These are phyloP conservation scores for roundworm (Caenorhabditis elegans) DNA, from an alignment of 1,140 invertebrate species.

Conservation along the genomic window WBcel235 BX284604.4:16860501-16861000, in stretches of 20 bases:
- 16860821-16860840: conserved; percentile 69
- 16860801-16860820: conserved; percentile 47
- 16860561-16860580: no score
- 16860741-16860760: not conserved
- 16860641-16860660: not conserved
- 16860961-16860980: conserved; percentile 77
- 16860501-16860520: no score
- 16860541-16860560: no score
- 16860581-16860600: no score
- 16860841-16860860: conserved; percentile 88
- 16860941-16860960: conserved; percentile 86
- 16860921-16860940: conserved; percentile 80
- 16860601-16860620: no score
- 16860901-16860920: conserved; percentile 87
- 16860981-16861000: conserved; percentile 76
- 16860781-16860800: conserved; percentile 33
- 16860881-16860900: conserved; percentile 85
- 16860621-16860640: no score
- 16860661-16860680: not conserved
- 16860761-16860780: conserved; percentile 9
- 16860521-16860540: no score
- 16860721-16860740: not conserved
- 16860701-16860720: not conserved
- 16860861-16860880: conserved; percentile 86
- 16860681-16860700: not conserved